Conservation (phyloP, 2,888 invertebrate genomes). For the Lapara coniferarum region DNA sequence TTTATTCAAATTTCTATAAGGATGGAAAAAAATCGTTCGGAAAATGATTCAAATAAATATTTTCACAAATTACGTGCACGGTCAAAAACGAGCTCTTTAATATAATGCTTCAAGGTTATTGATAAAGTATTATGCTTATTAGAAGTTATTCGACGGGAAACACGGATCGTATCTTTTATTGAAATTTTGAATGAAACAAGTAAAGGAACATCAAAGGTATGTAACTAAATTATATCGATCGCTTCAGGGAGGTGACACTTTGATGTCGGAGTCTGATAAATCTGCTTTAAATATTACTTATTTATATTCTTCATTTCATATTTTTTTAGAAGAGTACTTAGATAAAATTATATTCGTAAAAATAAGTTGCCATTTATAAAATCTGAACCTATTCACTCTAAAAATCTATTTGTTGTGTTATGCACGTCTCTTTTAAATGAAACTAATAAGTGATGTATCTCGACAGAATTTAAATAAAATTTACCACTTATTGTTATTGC, state of each 20-base stretch:
- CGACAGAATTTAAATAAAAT: no score
- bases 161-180: conserved; percentile 36
- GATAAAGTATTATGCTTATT: conserved; percentile 41
- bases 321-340: background rate
- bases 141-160: conserved; percentile 38
- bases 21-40: background rate
- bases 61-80: conserved; percentile 20
- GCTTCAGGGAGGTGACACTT: conserved; percentile 40
- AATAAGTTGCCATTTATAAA: no score
- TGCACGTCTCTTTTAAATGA: no score
- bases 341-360: no score
- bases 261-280: conserved; percentile 39
- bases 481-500: no score
- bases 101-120: conserved; percentile 28
- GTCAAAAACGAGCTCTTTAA: conserved; percentile 24
- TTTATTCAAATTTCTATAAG: conserved; percentile 34
- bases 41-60: conserved; percentile 28
- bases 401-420: no score
- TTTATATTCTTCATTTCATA: background rate
- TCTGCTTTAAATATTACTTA: background rate
- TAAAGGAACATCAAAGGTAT: conserved; percentile 41
- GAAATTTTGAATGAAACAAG: conserved; percentile 41
- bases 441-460: no score
- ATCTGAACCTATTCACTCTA: no score
- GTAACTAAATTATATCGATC: conserved; percentile 44